Conservation (phyloP, 2,113 vertebrate genomes). For the human (Homo sapiens) region DNA sequence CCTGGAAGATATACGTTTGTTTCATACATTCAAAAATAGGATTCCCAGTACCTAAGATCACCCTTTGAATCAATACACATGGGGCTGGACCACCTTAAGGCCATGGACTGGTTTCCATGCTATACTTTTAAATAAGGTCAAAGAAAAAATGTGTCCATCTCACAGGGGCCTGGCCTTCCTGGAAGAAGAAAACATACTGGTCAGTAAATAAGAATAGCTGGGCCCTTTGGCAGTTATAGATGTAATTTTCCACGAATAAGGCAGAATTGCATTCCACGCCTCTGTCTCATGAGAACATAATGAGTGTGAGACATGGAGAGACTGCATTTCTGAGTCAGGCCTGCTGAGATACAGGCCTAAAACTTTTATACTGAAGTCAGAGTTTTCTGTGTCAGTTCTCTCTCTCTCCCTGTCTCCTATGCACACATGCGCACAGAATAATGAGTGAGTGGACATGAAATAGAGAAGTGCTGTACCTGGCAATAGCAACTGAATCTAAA, state of each 20-base stretch:
- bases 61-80: background rate
- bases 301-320: background rate
- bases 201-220: background rate
- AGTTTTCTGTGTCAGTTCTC: background rate
- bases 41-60: background rate
- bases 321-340: background rate
- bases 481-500: background rate
- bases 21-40: background rate
- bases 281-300: background rate
- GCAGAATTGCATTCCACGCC: background rate
- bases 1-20: background rate
- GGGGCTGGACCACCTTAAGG: background rate
- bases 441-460: background rate
- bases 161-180: background rate
- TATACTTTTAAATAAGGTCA: background rate
- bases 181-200: background rate
- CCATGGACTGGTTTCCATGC: background rate
- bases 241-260: background rate
- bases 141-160: background rate
- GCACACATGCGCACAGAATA: background rate
- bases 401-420: background rate
- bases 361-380: background rate
- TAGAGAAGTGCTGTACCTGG: background rate
- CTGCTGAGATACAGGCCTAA: background rate
- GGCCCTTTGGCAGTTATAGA: background rate